Percentiles rank a stretch among this genome's conserved stretches.
Evolutionary conservation across 2,797 vertebrate genomes (phyloP).

Genomic region (Rhinatrema bivittatum): DNA sequence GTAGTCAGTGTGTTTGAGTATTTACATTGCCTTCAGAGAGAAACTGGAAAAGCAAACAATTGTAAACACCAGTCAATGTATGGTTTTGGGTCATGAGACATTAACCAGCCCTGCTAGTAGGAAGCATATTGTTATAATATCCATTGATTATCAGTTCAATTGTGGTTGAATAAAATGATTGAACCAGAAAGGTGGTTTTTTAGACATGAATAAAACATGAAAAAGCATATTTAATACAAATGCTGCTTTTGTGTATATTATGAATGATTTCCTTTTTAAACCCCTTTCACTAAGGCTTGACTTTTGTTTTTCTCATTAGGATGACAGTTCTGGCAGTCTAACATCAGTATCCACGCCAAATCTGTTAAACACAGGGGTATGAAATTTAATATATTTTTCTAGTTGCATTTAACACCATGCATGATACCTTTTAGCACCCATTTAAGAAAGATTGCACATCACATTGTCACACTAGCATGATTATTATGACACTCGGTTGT

Average conservation of each 20-base stretch:
- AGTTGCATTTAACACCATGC: constrained; percentile 43
- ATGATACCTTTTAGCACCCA: constrained; percentile 44
- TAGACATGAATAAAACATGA: no score
- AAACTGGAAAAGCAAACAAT: no score
- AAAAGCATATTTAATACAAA: no score
- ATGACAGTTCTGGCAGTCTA: constrained; percentile 65
- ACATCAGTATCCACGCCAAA: constrained; percentile 72
- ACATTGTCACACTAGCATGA: constrained; percentile 45
- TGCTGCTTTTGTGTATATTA: constrained; percentile 11
- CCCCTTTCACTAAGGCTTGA: constrained; percentile 49
- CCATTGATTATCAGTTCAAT: no score
- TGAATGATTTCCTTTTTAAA: constrained; percentile 22
- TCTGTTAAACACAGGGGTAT: constrained; percentile 74
- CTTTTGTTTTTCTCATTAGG: constrained; percentile 66
- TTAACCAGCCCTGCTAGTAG: no score
- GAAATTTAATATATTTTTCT: constrained; percentile 50
- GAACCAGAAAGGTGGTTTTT: no score
- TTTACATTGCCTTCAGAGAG: no score
- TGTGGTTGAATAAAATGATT: no score
- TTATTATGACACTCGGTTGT: constrained; percentile 43
- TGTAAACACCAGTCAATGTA: no score
- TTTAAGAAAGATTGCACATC: constrained; percentile 30
- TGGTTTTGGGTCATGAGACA: no score
- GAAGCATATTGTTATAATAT: no score
- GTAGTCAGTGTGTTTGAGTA: no score